A percentile compares a stretch with the other conserved stretches of the same genome.
phyloP scores from a whole-genome alignment of 2,888 invertebrate genomes.

The Himalopsyche anomala region DNA sequence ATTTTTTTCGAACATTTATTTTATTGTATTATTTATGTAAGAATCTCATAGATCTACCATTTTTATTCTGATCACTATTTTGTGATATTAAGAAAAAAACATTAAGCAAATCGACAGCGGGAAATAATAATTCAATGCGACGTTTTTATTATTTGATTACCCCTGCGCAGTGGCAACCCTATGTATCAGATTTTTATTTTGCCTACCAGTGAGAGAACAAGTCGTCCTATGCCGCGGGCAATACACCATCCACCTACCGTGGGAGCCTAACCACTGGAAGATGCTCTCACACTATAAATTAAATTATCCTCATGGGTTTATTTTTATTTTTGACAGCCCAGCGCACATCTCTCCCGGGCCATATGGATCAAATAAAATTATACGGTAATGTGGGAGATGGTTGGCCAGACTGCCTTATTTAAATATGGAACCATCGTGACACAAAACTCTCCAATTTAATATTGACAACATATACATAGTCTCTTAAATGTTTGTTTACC shows the following conservation, averaged over 20 bases:
- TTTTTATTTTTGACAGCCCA: conserved; percentile 26
- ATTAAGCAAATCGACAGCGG: no score
- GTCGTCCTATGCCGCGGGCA: conserved; percentile 1
- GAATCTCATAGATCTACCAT: no score
- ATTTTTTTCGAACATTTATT: no score
- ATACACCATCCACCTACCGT: conserved; percentile 25
- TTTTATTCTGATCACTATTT: no score
- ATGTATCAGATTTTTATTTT: neutral
- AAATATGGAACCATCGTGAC: neutral
- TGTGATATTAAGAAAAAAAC: no score
- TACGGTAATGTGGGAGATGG: neutral
- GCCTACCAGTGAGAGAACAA: conserved; percentile 1
- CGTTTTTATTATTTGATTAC: no score
- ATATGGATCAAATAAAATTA: conserved; percentile 9
- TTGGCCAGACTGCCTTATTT: conserved; percentile 7
- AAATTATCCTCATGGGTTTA: conserved; percentile 15
- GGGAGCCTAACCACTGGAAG: conserved; percentile 34
- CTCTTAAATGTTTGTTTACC: neutral
- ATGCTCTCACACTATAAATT: conserved; percentile 27
- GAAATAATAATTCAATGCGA: no score
- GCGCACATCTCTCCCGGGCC: neutral
- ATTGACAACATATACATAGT: neutral
- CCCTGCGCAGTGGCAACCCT: conserved; percentile 2
- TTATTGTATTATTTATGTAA: no score
- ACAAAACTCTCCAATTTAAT: neutral